Percentiles rank a stretch among this genome's conserved stretches.
Conservation (phyloP, 2,888 invertebrate genomes). For the Tethea ocularis region DNA sequence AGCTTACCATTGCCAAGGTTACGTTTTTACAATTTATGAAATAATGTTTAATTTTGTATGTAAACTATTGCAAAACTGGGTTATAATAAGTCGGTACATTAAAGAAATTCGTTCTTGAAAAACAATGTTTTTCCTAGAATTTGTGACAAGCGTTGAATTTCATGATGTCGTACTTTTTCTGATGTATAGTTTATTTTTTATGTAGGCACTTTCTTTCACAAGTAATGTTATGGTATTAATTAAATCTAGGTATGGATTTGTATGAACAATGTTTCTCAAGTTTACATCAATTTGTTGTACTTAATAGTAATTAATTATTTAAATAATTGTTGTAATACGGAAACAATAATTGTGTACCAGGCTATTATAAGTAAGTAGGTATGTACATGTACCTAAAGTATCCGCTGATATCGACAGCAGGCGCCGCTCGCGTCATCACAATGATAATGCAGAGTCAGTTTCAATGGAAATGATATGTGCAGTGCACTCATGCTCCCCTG, state of each 20-base stretch:
- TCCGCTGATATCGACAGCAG: slow-evolving; percentile 34
- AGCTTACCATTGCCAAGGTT: slow-evolving; percentile 59
- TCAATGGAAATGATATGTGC: slow-evolving; percentile 47
- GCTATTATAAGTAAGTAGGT: slow-evolving; percentile 45
- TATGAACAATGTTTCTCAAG: background rate
- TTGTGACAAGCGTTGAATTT: background rate
- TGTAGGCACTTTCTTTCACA: background rate
- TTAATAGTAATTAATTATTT: background rate
- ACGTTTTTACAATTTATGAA: slow-evolving; percentile 36
- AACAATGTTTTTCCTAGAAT: slow-evolving; percentile 48
- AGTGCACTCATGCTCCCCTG: slow-evolving; percentile 49
- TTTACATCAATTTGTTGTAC: background rate
- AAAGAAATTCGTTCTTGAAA: slow-evolving; percentile 35
- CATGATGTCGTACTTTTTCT: background rate
- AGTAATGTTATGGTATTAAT: background rate
- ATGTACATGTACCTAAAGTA: slow-evolving; percentile 31
- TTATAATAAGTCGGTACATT: slow-evolving; percentile 28
- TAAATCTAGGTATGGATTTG: too few species aligned
- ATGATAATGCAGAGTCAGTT: slow-evolving; percentile 55
- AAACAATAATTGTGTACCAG: slow-evolving; percentile 51
- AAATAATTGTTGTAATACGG: slow-evolving; percentile 25
- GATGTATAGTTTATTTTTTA: background rate
- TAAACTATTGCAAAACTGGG: slow-evolving; percentile 57
- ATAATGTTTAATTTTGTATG: slow-evolving; percentile 16
- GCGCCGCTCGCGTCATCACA: slow-evolving; percentile 55